Conservation (phyloP, 1,140 invertebrate species). For the Drosophila ironensis region DNA sequence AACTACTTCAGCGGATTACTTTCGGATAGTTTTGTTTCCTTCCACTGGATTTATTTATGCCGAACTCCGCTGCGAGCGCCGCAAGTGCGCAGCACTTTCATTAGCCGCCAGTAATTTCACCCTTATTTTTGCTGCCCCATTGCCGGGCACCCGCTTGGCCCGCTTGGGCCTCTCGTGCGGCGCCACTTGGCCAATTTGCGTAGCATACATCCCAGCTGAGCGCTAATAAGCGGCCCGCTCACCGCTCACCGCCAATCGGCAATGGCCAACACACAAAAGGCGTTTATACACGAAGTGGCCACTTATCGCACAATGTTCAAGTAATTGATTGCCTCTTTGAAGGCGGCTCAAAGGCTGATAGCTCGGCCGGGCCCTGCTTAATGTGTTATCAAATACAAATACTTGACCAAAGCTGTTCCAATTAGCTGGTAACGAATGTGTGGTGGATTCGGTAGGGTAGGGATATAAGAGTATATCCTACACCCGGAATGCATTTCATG, state of each 20-base stretch:
- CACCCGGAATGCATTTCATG: too few relatives aligned
- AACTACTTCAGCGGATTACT: constrained; percentile 77
- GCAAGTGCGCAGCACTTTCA: constrained; percentile 22
- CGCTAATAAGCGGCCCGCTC: constrained; percentile 25
- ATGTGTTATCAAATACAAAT: too few relatives aligned
- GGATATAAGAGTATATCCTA: too few relatives aligned
- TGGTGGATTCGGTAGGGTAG: too few relatives aligned
- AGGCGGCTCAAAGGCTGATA: background rate
- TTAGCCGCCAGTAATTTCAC: constrained; percentile 38
- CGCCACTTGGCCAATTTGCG: constrained; percentile 43
- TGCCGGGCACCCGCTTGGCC: background rate
- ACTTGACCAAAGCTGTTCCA: too few relatives aligned
- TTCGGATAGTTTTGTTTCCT: constrained; percentile 60
- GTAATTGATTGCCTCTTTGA: constrained; percentile 29
- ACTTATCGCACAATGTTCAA: constrained; percentile 25
- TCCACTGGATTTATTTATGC: constrained; percentile 32
- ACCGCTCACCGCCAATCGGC: background rate
- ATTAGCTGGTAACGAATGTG: too few relatives aligned
- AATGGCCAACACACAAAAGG: constrained; percentile 29
- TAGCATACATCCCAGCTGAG: constrained; percentile 28
- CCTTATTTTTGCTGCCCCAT: background rate
- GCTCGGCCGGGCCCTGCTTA: too few relatives aligned
- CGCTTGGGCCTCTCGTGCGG: constrained; percentile 26
- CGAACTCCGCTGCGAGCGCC: background rate
- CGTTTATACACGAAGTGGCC: constrained; percentile 5